phyloP scores from a whole-genome alignment of 2,113 vertebrate genomes.

The Proterorhinus semilunaris region DNA sequence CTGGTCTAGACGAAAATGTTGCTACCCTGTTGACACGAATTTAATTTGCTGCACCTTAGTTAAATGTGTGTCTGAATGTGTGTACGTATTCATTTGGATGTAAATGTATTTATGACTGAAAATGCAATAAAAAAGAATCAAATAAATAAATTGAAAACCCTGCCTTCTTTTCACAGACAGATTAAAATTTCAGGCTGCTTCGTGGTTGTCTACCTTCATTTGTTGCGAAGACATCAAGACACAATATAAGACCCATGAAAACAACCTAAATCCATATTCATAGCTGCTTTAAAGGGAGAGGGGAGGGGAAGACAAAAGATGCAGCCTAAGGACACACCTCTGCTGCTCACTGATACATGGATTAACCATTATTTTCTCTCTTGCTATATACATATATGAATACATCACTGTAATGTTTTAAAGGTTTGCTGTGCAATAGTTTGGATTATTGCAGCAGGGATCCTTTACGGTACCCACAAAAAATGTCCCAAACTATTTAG shows the following conservation, averaged over 20 bases:
- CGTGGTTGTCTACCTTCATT: background rate
- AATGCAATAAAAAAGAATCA: too few relatives aligned
- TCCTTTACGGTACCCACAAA: background rate
- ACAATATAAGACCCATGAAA: constrained; percentile 1
- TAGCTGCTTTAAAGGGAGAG: background rate
- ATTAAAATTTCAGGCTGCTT: background rate
- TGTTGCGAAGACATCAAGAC: background rate
- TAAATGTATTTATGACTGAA: too few relatives aligned
- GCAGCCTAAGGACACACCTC: background rate
- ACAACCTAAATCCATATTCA: background rate
- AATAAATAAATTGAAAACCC: too few relatives aligned
- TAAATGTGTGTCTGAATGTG: too few relatives aligned
- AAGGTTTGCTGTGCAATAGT: background rate
- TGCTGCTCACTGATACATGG: background rate
- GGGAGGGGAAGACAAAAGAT: background rate
- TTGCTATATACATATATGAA: background rate
- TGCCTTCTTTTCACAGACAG: background rate
- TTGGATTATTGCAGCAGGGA: background rate
- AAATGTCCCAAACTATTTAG: constrained; percentile 5
- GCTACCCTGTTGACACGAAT: too few relatives aligned
- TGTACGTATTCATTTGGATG: too few relatives aligned
- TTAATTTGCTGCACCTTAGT: too few relatives aligned
- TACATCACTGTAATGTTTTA: background rate
- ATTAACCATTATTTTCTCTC: background rate
- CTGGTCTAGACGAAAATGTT: too few relatives aligned